Percentiles rank a stretch among this genome's conserved stretches.
Evolutionary conservation across 2,113 vertebrate species (phyloP).

Genomic region (Eonycteris spelaea): DNA sequence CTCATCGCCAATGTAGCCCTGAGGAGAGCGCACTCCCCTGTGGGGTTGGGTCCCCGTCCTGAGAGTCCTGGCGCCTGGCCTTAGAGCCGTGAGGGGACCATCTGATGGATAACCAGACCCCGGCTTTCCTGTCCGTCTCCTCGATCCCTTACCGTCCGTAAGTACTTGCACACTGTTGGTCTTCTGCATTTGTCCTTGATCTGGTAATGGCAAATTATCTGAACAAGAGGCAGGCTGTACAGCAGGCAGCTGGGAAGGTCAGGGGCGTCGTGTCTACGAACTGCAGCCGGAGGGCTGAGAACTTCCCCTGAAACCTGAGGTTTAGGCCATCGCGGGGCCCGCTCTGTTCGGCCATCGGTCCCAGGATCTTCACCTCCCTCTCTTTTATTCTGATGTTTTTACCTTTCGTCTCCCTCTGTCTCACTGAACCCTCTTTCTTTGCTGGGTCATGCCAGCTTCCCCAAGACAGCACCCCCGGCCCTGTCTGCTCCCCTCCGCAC

Average conservation of each 20-base stretch:
- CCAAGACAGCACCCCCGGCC: background rate
- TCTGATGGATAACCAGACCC: background rate
- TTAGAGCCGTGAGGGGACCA: background rate
- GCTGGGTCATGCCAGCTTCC: background rate
- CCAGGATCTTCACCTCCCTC: too few species aligned
- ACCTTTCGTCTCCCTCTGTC: background rate
- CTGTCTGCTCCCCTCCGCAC: background rate
- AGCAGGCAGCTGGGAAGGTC: conserved; percentile 66
- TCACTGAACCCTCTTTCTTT: background rate
- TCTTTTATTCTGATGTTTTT: background rate
- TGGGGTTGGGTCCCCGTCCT: background rate
- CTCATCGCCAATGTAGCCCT: background rate
- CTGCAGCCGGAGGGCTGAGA: background rate
- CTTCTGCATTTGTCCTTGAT: conserved; percentile 54
- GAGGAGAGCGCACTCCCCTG: background rate
- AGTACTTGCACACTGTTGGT: background rate
- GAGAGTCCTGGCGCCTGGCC: background rate
- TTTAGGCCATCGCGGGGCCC: background rate
- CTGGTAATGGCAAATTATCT: conserved; percentile 65
- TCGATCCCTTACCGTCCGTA: background rate
- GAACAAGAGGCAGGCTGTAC: conserved; percentile 55
- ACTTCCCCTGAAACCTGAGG: conserved; percentile 7
- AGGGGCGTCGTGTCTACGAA: conserved; percentile 43
- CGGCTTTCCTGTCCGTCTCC: background rate
- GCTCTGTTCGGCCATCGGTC: background rate